Conservation (phyloP, 2,888 invertebrate genomes). For the Luperina nickerlii region DNA sequence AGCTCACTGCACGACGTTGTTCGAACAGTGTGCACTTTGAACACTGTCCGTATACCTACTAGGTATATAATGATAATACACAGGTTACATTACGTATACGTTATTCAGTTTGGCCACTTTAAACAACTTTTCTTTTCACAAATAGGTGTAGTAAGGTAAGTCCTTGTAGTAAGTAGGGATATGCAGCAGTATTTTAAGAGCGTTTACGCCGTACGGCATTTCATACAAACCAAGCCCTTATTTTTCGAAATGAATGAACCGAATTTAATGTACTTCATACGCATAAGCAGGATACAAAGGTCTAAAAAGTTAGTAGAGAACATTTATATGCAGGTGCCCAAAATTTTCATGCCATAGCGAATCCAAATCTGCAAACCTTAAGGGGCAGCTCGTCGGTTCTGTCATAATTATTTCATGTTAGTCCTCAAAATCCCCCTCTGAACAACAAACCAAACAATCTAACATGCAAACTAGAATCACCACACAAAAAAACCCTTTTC, state of each 20-base stretch:
- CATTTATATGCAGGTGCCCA: no score
- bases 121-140: background rate
- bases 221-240: no score
- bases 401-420: background rate
- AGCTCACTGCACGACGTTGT: slow-evolving; percentile 61
- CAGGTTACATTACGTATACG: background rate
- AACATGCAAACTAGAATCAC: slow-evolving; percentile 46
- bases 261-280: no score
- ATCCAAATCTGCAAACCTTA: background rate
- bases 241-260: no score
- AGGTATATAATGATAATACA: background rate
- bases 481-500: slow-evolving; percentile 47
- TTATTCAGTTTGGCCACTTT: background rate
- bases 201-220: no score
- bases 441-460: slow-evolving; percentile 34
- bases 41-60: slow-evolving; percentile 5
- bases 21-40: slow-evolving; percentile 53
- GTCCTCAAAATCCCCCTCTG: slow-evolving; percentile 6
- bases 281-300: no score
- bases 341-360: background rate
- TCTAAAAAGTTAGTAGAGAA: no score
- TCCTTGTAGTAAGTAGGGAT: no score
- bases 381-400: no score
- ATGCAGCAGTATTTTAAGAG: no score
- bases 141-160: background rate